These are phyloP conservation scores for Geococcyx californianus DNA, from an alignment of 2,113 vertebrate species.

Conservation along the genomic window DNA sequence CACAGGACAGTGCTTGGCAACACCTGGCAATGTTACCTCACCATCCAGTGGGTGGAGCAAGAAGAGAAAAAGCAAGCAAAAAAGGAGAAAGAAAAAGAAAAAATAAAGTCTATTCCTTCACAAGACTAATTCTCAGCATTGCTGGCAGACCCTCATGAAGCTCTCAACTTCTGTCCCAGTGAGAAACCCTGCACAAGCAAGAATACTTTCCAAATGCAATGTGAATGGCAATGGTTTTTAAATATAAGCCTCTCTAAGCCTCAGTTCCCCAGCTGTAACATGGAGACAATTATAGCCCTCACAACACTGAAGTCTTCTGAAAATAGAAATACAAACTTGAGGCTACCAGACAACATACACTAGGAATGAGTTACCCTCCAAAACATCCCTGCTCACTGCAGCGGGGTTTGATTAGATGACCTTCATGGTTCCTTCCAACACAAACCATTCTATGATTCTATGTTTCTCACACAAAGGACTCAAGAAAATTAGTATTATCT, in stretches of 20 bases:
- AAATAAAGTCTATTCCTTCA: not conserved
- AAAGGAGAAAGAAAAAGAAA: fast-evolving
- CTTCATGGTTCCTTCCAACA: too few species aligned
- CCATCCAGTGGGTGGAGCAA: not conserved
- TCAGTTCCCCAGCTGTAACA: not conserved
- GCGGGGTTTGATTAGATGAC: too few species aligned
- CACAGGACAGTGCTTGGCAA: not conserved
- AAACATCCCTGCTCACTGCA: too few species aligned
- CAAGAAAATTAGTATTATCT: not conserved
- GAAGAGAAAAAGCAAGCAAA: not conserved
- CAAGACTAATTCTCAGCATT: not conserved
- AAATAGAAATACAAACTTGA: not conserved
- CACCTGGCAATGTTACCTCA: not conserved
- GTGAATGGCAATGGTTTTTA: not conserved
- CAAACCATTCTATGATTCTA: too few species aligned
- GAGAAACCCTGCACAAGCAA: not conserved
- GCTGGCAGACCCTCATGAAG: not conserved
- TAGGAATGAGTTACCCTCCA: not conserved
- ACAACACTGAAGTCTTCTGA: not conserved
- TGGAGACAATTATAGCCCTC: not conserved
- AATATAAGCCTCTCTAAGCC: not conserved
- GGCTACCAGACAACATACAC: not conserved
- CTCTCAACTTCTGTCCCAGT: not conserved
- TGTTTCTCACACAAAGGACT: not conserved
- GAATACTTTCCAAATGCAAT: not conserved